A percentile compares a stretch with the other conserved stretches of the same genome.
phyloP scores from a whole-genome alignment of 2,113 vertebrate species.

The Syrrhaptes paradoxus region DNA sequence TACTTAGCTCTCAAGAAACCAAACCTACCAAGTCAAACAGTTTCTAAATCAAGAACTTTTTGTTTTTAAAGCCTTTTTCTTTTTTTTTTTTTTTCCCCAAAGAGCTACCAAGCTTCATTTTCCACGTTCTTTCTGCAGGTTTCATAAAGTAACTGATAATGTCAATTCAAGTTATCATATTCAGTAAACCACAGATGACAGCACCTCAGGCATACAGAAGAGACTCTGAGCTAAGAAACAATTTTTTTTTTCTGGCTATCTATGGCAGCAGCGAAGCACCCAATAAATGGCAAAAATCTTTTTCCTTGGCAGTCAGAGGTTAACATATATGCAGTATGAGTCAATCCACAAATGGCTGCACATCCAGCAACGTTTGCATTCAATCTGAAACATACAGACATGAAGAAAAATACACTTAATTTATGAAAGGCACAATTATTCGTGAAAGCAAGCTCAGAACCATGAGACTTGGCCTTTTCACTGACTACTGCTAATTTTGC shows the following conservation, averaged over 20 bases:
- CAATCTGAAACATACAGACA: background rate
- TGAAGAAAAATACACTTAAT: background rate
- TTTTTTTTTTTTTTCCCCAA: background rate
- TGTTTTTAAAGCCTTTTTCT: background rate
- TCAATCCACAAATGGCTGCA: background rate
- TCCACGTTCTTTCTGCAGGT: background rate
- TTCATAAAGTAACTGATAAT: conserved; percentile 31
- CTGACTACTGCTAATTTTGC: background rate
- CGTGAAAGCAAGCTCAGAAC: background rate
- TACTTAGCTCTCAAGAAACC: background rate
- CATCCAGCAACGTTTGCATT: background rate
- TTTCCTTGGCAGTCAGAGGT: background rate
- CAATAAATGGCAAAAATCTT: background rate
- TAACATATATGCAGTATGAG: background rate
- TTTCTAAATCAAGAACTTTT: background rate
- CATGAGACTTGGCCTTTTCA: background rate
- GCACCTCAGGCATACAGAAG: conserved; percentile 25
- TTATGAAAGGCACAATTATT: background rate
- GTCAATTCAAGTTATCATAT: conserved; percentile 6
- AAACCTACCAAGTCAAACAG: background rate
- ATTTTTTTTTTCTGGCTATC: background rate
- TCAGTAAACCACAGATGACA: conserved; percentile 16
- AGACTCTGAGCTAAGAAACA: background rate
- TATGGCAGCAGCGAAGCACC: background rate
- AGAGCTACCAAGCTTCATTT: background rate